Evolutionary conservation across 2,797 vertebrate species (phyloP), one percentile per base, ranked within the genome.

Genomic region (Bovichtus diacanthus): DNA sequence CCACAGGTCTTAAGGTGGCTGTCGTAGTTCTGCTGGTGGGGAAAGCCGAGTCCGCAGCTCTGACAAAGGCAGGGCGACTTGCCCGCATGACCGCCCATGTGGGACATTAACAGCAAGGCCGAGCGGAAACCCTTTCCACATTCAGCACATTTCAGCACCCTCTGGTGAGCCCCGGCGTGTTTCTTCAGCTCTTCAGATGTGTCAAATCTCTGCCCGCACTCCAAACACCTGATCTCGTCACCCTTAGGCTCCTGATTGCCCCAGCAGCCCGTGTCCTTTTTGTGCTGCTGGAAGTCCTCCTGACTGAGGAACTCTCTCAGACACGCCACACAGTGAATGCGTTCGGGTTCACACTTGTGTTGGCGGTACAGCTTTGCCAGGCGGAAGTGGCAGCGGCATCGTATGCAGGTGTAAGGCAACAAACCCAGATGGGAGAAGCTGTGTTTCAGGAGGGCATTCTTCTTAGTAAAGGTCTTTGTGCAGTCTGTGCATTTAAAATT

Each of bases 51-150:
- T 46, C 95, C 95, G 12, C 95, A 96, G 84, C 81, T 88, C 85
- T 96, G 93, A 81, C 95, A 96, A 12, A 95, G 91, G 68, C 94
- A 95, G 7, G 95, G 95, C 2, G 93, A 87, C 44, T 91, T 82
- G 3, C 90, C 94, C 0, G 90, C 94, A 39, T 96, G 95, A 0
- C 95, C 95, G 0, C 95, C 95, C 95, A 96, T 95, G 84, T 96
- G 95, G 8, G 95, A 96, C 95, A 95, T 95, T 4, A 96, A 88
- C 79, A 96, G 81, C 75, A 96, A 71, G 2, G 95, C 92, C 0
- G 95, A 96, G 2, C 94, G 93, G 74, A 95, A 96, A 16, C 95
- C 95, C 73, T 95, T 96, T 2, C 95, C 95, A 27, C 95, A 96
- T 23, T 95, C 95, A 0, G 94, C 91, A 18, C 95, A 96, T 44